phyloP scores from a whole-genome alignment of 2,888 invertebrate species.

The Ptilodon capucinus region DNA sequence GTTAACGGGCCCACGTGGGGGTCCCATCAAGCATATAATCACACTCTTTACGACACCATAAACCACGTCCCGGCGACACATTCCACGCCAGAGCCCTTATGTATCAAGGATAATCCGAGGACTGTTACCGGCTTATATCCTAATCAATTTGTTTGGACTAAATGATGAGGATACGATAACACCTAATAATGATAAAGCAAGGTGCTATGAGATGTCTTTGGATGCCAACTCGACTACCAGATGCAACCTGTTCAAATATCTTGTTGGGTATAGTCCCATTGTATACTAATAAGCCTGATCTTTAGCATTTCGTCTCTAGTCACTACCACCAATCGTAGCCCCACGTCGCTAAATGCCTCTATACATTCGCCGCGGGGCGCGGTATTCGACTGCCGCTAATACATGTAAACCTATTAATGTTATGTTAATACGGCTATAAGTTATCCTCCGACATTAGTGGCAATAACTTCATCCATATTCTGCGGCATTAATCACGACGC shows the following conservation, averaged over 20 bases:
- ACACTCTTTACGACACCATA: neutral
- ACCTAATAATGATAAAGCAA: no score
- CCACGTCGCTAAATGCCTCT: no score
- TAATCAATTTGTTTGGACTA: neutral
- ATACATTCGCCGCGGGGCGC: no score
- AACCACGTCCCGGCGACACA: neutral
- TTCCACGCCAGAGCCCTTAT: no score
- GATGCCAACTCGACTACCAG: no score
- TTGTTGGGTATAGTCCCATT: no score
- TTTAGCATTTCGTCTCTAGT: no score
- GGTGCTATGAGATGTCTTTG: no score
- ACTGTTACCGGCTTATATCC: neutral
- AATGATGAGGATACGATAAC: no score
- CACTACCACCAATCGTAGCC: no score
- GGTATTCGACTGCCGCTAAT: neutral
- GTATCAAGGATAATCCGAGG: neutral
- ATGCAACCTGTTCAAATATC: no score
- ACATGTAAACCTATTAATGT: neutral
- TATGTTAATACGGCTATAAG: neutral
- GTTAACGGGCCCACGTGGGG: neutral
- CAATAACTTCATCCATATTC: neutral
- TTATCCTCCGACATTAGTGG: neutral
- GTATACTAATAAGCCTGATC: no score
- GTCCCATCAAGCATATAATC: neutral
- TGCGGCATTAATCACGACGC: neutral